Percentiles rank a stretch among this genome's conserved stretches.
These are phyloP conservation scores for Solenopsis invicta DNA, from an alignment of 1,140 invertebrate species.

Conservation along the genomic window DNA sequence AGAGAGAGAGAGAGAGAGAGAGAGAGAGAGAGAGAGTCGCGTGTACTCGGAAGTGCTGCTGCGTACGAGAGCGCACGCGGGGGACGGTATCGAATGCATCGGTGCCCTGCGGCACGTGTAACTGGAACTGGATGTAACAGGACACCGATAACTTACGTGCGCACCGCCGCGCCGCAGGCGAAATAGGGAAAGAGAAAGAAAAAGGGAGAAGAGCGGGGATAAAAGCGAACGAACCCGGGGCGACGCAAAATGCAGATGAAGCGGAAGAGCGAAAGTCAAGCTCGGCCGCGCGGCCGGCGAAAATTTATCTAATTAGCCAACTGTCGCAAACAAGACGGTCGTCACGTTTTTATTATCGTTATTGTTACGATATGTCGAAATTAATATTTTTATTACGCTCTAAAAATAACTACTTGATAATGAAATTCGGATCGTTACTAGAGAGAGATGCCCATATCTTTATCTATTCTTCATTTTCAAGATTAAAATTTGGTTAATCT, in stretches of 20 bases:
- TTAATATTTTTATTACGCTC: background rate
- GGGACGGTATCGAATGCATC: conserved; percentile 73
- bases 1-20: background rate
- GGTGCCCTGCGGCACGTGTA: conserved; percentile 80
- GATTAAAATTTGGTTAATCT: background rate
- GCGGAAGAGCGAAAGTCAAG: conserved; percentile 27
- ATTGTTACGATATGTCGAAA: background rate
- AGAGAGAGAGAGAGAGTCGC: background rate
- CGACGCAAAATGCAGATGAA: conserved; percentile 28
- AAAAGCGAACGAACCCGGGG: conserved; percentile 51
- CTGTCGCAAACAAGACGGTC: background rate
- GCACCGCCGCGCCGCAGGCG: conserved; percentile 43
- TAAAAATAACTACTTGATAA: background rate
- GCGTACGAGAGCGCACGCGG: conserved; percentile 39
- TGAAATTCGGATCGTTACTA: background rate
- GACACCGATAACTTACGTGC: conserved; percentile 74
- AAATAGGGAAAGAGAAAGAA: conserved; percentile 53
- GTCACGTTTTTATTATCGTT: background rate
- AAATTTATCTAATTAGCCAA: conserved; percentile 50
- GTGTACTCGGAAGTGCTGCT: conserved; percentile 62
- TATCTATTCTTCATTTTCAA: background rate
- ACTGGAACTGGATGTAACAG: conserved; percentile 80
- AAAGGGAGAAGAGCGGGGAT: conserved; percentile 41
- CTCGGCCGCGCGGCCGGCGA: background rate
- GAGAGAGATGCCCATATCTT: background rate